Percentiles rank a stretch among this genome's conserved stretches.
Evolutionary conservation across 2,888 invertebrate genomes (phyloP).

Genomic region (Spodoptera exigua): DNA sequence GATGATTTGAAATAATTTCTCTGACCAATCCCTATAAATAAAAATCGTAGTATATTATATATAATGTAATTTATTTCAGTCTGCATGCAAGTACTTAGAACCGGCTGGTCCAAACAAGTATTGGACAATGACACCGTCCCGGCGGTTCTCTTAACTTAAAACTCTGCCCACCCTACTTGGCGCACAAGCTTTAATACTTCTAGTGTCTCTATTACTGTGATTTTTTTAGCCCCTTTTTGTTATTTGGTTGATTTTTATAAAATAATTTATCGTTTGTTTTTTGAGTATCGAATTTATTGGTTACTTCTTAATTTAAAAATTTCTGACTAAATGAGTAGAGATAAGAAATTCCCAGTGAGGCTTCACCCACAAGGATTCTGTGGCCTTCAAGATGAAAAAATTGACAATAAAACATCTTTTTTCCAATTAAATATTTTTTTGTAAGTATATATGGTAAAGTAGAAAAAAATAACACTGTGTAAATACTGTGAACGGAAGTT

Average conservation of each 20-base stretch:
- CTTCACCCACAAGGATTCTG: no score
- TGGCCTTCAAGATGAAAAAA: no score
- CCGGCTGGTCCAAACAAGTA: constrained; percentile 75
- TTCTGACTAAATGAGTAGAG: no score
- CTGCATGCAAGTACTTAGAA: constrained; percentile 74
- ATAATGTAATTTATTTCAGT: constrained; percentile 66
- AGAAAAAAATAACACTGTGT: no score
- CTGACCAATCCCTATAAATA: no score
- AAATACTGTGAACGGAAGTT: no score
- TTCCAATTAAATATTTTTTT: no score
- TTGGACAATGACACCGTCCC: constrained; percentile 76
- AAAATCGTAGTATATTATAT: constrained; percentile 24
- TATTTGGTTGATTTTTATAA: constrained; percentile 37
- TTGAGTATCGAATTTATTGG: neutral
- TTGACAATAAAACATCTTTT: no score
- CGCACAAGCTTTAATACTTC: constrained; percentile 67
- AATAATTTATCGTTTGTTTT: neutral
- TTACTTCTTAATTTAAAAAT: no score
- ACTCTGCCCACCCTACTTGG: constrained; percentile 37
- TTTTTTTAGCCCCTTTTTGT: constrained; percentile 37
- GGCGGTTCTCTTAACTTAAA: constrained; percentile 74
- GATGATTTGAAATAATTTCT: no score
- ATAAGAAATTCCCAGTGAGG: no score
- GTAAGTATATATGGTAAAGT: no score
- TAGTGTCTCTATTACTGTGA: constrained; percentile 68